Evolutionary conservation across 2,797 vertebrate species (phyloP), one percentile per base, ranked within the genome.

Genomic region (Platalea minor): DNA sequence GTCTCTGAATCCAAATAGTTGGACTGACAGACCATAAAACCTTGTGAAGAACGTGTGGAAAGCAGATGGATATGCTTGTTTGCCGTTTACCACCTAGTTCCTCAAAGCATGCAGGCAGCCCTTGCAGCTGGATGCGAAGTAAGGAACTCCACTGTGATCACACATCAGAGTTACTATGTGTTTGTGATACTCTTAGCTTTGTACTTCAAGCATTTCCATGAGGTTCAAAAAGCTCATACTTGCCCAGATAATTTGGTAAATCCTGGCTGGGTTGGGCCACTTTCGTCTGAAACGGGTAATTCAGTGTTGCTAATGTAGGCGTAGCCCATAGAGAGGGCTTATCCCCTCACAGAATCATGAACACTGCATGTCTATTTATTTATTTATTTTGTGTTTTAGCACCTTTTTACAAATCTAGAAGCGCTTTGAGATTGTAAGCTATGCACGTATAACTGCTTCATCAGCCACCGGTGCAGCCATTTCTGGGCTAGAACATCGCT

Each of bases 281-380:
- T 84, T 91, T 78, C 2, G 3, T 83, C 50, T 85, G 73, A 96
- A 93, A 91, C 91, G 69, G 53, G 57, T 79, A 91, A 63, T 81
- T 80, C 20, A 18, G n/a, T 61, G 50, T 95, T 75, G 35, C 48
- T 88, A 12, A 10, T n/a, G 8, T 78, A 14, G 17, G 20, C 2
- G 1, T 68, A 77, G 69, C 75, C 56, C 75, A 51, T 73, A 88
- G 65, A 61, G 80, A 57, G 74, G 78, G 48, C 13, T 79, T 74
- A 17, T 79, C 10, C 72, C 61, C 61, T 74, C 13, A 0, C 48
- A 59, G 50, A 73, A 87, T 73, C 48, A 12, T 48, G 31, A 91
- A 89, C 35, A 14, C 72, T 89, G 78, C 89, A 11, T 80, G 69
- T 57, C n/a, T 95, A 93, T 96, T 94, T 93, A 95, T 96, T 96